phyloP scores from a whole-genome alignment of 2,113 vertebrate species.

The Percopsis transmontana region DNA sequence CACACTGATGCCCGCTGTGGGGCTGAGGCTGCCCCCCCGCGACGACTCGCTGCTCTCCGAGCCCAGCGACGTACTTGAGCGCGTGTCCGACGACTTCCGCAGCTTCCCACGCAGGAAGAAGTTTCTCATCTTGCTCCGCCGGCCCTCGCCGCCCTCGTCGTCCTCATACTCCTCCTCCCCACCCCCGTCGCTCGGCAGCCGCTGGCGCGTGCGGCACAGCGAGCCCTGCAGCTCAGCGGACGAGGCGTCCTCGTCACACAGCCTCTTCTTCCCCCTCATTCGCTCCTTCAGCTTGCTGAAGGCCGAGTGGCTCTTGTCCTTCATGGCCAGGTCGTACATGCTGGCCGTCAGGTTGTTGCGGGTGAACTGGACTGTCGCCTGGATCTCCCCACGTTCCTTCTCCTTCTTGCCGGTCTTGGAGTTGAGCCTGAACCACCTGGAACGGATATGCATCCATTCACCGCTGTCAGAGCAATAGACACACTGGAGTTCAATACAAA shows the following conservation, averaged over 20 bases:
- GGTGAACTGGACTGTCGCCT: conserved; percentile 89
- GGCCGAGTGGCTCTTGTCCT: conserved; percentile 89
- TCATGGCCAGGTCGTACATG: conserved; percentile 95
- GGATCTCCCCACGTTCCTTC: conserved; percentile 94
- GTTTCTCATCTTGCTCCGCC: conserved; percentile 84
- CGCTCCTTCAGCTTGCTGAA: conserved; percentile 93
- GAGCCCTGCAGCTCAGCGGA: conserved; percentile 83
- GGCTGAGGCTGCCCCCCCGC: conserved; percentile 83
- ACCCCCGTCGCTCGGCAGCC: conserved; percentile 78
- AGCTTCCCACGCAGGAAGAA: conserved; percentile 89
- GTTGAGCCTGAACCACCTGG: conserved; percentile 92
- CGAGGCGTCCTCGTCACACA: conserved; percentile 83
- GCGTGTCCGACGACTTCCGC: conserved; percentile 88
- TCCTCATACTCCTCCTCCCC: conserved; percentile 86
- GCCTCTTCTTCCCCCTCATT: conserved; percentile 85
- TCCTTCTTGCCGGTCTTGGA: conserved; percentile 95
- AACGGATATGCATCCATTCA: neutral
- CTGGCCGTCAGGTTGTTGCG: conserved; percentile 93
- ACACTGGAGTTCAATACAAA: neutral
- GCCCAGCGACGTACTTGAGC: conserved; percentile 91
- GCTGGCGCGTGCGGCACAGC: conserved; percentile 49
- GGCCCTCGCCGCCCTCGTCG: conserved; percentile 80
- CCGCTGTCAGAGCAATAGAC: neutral
- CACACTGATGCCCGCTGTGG: conserved; percentile 79
- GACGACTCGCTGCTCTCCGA: conserved; percentile 94